These are phyloP conservation scores for Orthosia incerta DNA, from an alignment of 2,888 invertebrate genomes.

Conservation along the genomic window DNA sequence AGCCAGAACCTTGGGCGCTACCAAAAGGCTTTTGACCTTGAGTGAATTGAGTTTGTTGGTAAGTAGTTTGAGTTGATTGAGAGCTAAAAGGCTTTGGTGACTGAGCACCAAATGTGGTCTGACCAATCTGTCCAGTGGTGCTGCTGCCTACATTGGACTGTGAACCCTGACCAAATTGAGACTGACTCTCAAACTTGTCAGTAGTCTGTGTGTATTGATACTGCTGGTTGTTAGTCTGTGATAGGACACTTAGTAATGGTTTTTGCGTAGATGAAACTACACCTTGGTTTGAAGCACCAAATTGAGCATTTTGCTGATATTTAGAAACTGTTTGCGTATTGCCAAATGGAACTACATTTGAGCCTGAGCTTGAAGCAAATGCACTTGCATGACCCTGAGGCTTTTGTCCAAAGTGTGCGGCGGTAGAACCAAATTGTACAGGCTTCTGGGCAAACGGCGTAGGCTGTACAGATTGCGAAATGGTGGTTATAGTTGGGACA, in stretches of 20 bases:
- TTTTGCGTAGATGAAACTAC: slow-evolving; percentile 35
- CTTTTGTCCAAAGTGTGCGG: slow-evolving; percentile 32
- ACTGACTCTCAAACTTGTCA: slow-evolving; percentile 22
- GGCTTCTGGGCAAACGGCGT: slow-evolving; percentile 43
- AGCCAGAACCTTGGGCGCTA: slow-evolving; percentile 30
- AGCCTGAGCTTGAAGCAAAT: slow-evolving; percentile 42
- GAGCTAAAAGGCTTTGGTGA: slow-evolving; percentile 53
- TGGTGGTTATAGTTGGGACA: slow-evolving; percentile 30
- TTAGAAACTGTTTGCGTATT: slow-evolving; percentile 45
- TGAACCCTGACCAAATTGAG: slow-evolving; percentile 37
- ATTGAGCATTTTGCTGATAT: slow-evolving; percentile 41
- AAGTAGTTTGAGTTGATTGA: slow-evolving; percentile 32
- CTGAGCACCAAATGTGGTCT: slow-evolving; percentile 59
- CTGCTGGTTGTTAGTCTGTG: slow-evolving; percentile 42
- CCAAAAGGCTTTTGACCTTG: slow-evolving; percentile 35
- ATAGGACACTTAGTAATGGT: slow-evolving; percentile 36
- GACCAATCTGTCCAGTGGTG: slow-evolving; percentile 33
- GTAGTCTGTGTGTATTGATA: slow-evolving; percentile 48
- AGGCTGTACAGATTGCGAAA: slow-evolving; percentile 39
- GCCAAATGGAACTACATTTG: slow-evolving; percentile 38
- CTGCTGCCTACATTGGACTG: slow-evolving; percentile 47
- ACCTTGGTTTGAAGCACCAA: slow-evolving; percentile 30
- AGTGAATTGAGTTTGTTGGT: slow-evolving; percentile 39
- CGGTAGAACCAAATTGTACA: slow-evolving; percentile 28
- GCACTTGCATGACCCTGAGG: slow-evolving; percentile 40